Evolutionary conservation across 2,797 vertebrate species (phyloP), one percentile per base, ranked within the genome.

Genomic region (Gadopsis marmoratus): DNA sequence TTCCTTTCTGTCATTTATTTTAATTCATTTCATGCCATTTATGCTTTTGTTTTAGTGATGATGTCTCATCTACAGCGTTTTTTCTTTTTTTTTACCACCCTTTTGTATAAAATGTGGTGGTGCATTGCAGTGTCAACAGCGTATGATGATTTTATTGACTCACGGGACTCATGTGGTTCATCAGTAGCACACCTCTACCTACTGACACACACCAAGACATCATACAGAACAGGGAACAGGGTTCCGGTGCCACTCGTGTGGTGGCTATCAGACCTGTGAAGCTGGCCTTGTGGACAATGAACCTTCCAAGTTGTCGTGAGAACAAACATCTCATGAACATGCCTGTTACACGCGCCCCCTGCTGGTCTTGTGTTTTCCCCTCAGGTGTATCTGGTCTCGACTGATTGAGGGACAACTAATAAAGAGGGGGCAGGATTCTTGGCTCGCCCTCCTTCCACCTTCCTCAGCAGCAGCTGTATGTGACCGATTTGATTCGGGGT

Each of bases 241-340:
- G 87, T 85, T 90, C 82, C 83, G 48, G 77, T 79, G 79, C 48
- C 62, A 58, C 74, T 83, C 53, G 61, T 77, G 70, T 59, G 37
- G 53, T 71, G 64, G 37, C 75, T 79, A 75, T 85, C 62, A 76
- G 62, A 71, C 75, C 74, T 74, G 21, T 79, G 2, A 58, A 43
- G 65, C 43, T 77, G 47, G 64, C 70, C 59, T 37, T 14, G 43
- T 33, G 51, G 65, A 71, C 47, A 65, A 53, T 54, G 6, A 65
- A 53, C 31, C 33, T 21, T 1, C 8, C 7, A 14, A 29, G 39
- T 23, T 54, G 55, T 67, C 67, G 35, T 3, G 3, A 56, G 13
- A 78, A 37, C 16, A 70, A 74, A 66, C 43, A 76, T 55, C 43
- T 60, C 35, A 64, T 50, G 23, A 58, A 53, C 29, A 56, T 47